phyloP scores from a whole-genome alignment of 2,888 invertebrate species.

The Nebria brevicollis region DNA sequence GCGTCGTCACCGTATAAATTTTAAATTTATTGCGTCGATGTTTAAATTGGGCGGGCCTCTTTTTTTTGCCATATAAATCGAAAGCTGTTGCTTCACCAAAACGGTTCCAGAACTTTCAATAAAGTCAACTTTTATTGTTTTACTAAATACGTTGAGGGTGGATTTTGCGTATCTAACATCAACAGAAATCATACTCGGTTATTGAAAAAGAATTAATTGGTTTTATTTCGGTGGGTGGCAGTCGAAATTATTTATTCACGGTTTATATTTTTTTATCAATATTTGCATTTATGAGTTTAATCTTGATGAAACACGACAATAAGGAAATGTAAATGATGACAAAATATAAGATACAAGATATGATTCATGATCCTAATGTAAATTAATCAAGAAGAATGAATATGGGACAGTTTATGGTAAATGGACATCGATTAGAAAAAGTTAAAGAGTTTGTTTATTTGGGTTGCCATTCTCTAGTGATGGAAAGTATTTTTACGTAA shows the following conservation, averaged over 20 bases:
- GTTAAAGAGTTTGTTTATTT: too few species aligned
- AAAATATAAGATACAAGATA: too few species aligned
- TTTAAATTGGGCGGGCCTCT: conserved; percentile 19
- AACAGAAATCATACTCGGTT: neutral
- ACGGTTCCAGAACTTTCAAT: neutral
- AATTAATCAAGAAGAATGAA: too few species aligned
- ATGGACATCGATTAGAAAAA: too few species aligned
- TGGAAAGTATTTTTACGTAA: too few species aligned
- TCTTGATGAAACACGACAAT: neutral
- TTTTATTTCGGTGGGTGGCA: neutral
- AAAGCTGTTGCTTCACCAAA: conserved; percentile 13
- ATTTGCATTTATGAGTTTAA: neutral
- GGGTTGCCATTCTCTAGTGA: too few species aligned
- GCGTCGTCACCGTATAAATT: conserved; percentile 11
- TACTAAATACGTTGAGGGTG: neutral
- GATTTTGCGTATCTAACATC: neutral
- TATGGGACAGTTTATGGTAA: too few species aligned
- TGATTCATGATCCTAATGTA: too few species aligned
- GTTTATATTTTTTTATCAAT: neutral
- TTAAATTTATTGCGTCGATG: conserved; percentile 26
- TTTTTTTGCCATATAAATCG: conserved; percentile 4
- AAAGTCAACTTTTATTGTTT: neutral
- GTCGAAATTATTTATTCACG: neutral
- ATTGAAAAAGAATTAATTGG: neutral
- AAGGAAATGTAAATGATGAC: neutral